Evolutionary conservation across 2,113 vertebrate genomes (phyloP).

Genomic region (Pongo abelii): DNA sequence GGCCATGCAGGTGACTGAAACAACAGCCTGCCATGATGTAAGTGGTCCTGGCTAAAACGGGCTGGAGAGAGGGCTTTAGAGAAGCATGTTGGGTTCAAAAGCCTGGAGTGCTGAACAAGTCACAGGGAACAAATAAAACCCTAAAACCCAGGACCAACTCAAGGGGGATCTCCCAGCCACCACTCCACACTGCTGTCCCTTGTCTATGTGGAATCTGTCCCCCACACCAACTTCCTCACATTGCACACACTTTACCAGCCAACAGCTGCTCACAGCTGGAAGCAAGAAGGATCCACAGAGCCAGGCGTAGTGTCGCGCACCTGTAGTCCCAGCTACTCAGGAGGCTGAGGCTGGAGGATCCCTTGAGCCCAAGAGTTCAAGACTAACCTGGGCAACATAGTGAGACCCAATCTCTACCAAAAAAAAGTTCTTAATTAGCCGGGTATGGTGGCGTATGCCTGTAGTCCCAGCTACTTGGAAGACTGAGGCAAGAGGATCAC

Average conservation of each 20-base stretch:
- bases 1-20: neutral
- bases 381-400: neutral
- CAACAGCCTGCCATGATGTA: neutral
- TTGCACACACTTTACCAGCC: neutral
- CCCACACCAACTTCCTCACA: neutral
- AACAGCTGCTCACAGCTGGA: neutral
- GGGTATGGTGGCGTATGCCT: neutral
- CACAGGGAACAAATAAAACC: neutral
- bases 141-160: neutral
- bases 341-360: neutral
- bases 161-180: neutral
- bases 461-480: neutral
- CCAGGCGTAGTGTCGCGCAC: too few species aligned
- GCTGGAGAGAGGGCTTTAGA: neutral
- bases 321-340: neutral
- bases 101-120: neutral
- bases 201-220: neutral
- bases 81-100: neutral
- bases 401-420: neutral
- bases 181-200: neutral
- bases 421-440: neutral
- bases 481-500: neutral
- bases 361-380: neutral
- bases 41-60: neutral
- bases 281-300: neutral